phyloP scores from a whole-genome alignment of 2,113 vertebrate genomes.

The Bos indicus region DNA sequence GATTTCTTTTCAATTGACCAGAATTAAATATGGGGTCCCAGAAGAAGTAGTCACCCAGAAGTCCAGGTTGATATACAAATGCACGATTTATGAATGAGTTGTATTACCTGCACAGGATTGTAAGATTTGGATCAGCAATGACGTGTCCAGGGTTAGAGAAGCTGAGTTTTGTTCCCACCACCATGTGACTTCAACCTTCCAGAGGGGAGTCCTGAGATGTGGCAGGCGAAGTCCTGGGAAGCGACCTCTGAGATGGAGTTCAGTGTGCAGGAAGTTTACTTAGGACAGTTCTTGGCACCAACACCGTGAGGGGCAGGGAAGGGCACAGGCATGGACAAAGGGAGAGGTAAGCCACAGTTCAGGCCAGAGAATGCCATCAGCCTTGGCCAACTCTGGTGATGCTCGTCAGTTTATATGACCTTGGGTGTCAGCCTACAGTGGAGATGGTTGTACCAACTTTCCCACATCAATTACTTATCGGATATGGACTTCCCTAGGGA shows the following conservation, averaged over 20 bases:
- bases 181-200: neutral
- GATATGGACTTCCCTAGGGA: no score
- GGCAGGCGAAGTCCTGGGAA: neutral
- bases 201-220: neutral
- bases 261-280: neutral
- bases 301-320: rapidly evolving
- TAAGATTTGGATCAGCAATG: neutral
- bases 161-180: neutral
- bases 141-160: neutral
- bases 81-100: no score
- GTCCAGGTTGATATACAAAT: no score
- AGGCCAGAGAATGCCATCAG: no score
- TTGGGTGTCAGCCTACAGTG: neutral
- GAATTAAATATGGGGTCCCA: neutral
- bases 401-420: neutral
- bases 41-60: neutral
- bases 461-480: neutral
- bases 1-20: neutral
- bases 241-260: neutral
- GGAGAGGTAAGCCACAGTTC: neutral
- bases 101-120: neutral
- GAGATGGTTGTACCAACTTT: rapidly evolving
- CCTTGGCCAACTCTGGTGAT: neutral
- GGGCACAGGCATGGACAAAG: neutral
- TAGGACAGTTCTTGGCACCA: neutral